These are phyloP conservation scores for Eulemur rufifrons DNA, from an alignment of 2,113 vertebrate species.

Conservation along the genomic window DNA sequence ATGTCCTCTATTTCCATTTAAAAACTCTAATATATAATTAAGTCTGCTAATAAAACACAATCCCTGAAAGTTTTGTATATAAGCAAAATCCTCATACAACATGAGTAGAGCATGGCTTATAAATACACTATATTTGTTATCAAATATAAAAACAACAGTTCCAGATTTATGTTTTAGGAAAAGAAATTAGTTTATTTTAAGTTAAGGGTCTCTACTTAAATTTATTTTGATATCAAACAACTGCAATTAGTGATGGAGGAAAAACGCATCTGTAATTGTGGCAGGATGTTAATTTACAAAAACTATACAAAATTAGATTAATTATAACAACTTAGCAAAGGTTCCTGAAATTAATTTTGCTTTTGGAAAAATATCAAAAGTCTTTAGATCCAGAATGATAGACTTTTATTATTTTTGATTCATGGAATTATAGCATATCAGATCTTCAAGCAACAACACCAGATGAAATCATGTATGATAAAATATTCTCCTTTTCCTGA, in stretches of 20 bases:
- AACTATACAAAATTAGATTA: slow-evolving; percentile 73
- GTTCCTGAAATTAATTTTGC: slow-evolving; percentile 66
- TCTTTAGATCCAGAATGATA: slow-evolving; percentile 65
- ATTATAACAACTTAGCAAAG: slow-evolving; percentile 64
- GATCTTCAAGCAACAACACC: slow-evolving; percentile 53
- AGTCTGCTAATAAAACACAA: slow-evolving; percentile 38
- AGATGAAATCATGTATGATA: slow-evolving; percentile 51
- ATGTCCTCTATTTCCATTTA: slow-evolving; percentile 17
- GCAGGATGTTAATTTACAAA: slow-evolving; percentile 63
- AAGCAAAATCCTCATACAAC: slow-evolving; percentile 24
- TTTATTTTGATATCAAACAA: slow-evolving; percentile 62
- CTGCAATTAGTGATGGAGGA: slow-evolving; percentile 46
- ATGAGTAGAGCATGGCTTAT: slow-evolving; percentile 28
- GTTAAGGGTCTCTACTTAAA: slow-evolving; percentile 30
- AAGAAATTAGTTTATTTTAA: slow-evolving; percentile 64
- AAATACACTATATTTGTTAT: slow-evolving; percentile 9
- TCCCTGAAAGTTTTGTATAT: neutral
- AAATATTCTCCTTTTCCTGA: slow-evolving; percentile 56
- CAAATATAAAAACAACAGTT: slow-evolving; percentile 67
- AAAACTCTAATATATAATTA: neutral
- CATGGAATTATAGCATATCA: slow-evolving; percentile 60
- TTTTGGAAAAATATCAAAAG: slow-evolving; percentile 74
- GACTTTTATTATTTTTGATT: slow-evolving; percentile 70
- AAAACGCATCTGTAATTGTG: slow-evolving; percentile 53
- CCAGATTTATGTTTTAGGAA: slow-evolving; percentile 57